Conservation (phyloP, 2,797 vertebrate genomes). For the Arnoldichthys spilopterus region DNA sequence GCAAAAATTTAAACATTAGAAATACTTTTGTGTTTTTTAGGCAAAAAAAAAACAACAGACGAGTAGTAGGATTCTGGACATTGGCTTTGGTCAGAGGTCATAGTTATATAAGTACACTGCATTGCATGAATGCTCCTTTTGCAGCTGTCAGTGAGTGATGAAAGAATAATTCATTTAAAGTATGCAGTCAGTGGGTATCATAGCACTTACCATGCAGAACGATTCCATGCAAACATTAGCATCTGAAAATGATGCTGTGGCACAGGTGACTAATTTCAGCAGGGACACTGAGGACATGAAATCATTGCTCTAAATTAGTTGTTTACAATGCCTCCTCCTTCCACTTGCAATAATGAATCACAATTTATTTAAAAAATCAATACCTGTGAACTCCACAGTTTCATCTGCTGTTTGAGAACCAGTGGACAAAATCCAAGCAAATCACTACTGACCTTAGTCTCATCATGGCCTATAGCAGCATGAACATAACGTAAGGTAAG, state of each 20-base stretch:
- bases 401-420: neutral
- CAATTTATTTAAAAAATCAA: conserved; percentile 26
- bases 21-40: neutral
- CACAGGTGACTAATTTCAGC: neutral
- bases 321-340: neutral
- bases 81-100: no score
- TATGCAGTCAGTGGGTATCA: no score
- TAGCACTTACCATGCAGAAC: neutral
- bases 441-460: neutral
- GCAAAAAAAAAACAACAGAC: no score
- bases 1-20: no score
- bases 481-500: neutral
- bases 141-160: no score
- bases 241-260: neutral
- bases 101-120: no score
- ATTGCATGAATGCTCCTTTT: no score
- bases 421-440: conserved; percentile 1
- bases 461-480: neutral
- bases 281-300: neutral
- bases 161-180: no score
- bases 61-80: neutral
- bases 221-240: neutral
- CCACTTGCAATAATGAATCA: neutral
- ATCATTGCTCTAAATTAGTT: neutral
- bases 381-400: neutral